A percentile compares a stretch with the other conserved stretches of the same genome.
Evolutionary conservation across 1,140 invertebrate species (phyloP).

Genomic region (Drosophila guanche): DNA sequence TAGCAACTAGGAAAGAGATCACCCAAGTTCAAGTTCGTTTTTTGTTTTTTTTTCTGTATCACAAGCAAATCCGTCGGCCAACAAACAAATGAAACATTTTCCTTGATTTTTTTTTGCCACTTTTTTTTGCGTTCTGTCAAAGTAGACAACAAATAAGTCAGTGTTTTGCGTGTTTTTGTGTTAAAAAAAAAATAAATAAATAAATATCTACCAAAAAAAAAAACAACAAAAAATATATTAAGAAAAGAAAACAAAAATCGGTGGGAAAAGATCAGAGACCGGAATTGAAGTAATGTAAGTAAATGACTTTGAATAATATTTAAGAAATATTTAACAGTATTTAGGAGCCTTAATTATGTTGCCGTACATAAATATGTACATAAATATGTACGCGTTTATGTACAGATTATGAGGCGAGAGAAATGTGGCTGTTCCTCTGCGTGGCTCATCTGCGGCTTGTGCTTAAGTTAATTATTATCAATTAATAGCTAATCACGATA

Average conservation of each 20-base stretch:
- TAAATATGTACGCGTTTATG: neutral
- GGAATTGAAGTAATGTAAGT: slow-evolving; percentile 40
- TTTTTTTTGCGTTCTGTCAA: slow-evolving; percentile 40
- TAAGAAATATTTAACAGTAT: too few relatives aligned
- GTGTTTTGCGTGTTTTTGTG: slow-evolving; percentile 16
- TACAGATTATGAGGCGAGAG: neutral
- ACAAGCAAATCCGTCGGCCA: slow-evolving; percentile 52
- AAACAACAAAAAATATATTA: slow-evolving; percentile 4
- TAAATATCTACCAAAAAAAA: neutral
- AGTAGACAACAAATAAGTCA: slow-evolving; percentile 3
- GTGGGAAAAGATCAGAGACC: slow-evolving; percentile 10
- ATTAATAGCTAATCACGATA: slow-evolving; percentile 81
- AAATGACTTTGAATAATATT: neutral
- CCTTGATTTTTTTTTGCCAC: slow-evolving; percentile 48
- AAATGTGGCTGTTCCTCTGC: slow-evolving; percentile 8
- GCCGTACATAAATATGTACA: neutral
- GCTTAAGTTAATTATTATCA: slow-evolving; percentile 81
- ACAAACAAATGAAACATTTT: slow-evolving; percentile 11
- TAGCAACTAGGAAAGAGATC: slow-evolving; percentile 18
- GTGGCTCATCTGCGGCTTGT: slow-evolving; percentile 63
- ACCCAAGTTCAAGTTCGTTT: neutral
- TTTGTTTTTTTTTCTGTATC: too few relatives aligned
- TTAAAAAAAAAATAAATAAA: slow-evolving; percentile 23
- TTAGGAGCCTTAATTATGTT: too few relatives aligned
- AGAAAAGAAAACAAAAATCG: slow-evolving; percentile 10